These are phyloP conservation scores for Tiaroga cobitis DNA, from an alignment of 2,797 vertebrate genomes.

Conservation along the genomic window DNA sequence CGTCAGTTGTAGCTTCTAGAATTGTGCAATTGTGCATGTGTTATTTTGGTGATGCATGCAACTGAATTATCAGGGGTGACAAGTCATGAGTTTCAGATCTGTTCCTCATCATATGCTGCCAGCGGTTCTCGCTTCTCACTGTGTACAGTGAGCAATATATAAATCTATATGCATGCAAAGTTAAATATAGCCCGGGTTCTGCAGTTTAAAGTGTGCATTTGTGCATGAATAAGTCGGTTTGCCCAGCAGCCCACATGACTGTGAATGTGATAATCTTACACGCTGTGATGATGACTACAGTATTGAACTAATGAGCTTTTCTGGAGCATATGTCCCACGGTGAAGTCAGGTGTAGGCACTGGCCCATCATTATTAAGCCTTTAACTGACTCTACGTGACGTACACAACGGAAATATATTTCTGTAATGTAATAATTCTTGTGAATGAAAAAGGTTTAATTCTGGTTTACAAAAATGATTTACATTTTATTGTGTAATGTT, in stretches of 20 bases:
- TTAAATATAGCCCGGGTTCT: constrained; percentile 2
- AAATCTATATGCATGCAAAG: background rate
- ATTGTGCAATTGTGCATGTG: background rate
- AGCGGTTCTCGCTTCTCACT: background rate
- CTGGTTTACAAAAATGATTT: background rate
- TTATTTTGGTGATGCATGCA: constrained; percentile 6
- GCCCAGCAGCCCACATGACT: constrained; percentile 69
- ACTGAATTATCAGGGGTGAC: background rate
- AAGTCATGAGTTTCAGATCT: background rate
- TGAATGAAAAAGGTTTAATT: background rate
- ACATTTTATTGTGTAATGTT: background rate
- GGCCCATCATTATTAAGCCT: constrained; percentile 69
- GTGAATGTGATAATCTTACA: constrained; percentile 72
- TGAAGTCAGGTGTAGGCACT: constrained; percentile 58
- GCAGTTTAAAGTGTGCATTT: constrained; percentile 64
- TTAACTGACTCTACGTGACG: background rate
- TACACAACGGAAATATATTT: background rate
- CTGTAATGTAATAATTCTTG: background rate
- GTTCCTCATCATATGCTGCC: background rate
- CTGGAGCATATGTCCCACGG: constrained; percentile 73
- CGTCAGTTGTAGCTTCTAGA: background rate
- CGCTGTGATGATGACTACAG: constrained; percentile 77
- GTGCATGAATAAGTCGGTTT: constrained; percentile 79
- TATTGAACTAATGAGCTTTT: constrained; percentile 84
- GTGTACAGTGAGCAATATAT: background rate